Conservation (phyloP, 2,113 vertebrate species). For the Mohoua ochrocephala region DNA sequence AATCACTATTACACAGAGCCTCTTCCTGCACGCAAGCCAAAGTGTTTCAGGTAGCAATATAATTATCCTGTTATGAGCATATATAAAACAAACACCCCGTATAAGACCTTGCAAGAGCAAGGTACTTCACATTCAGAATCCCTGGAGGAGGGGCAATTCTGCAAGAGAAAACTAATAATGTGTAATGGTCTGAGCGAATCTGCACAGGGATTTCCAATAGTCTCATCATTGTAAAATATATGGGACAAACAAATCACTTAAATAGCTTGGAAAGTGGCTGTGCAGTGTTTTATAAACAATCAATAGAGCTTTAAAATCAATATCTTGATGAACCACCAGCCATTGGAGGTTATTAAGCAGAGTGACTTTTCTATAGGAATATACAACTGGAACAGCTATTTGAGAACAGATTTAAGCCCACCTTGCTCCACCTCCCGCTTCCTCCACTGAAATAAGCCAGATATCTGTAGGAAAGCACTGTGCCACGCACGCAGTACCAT, state of each 20-base stretch:
- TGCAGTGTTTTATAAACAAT: slow-evolving; percentile 65
- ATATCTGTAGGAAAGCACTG: neutral
- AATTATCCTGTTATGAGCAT: slow-evolving; percentile 43
- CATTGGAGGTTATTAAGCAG: slow-evolving; percentile 24
- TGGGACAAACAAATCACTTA: slow-evolving; percentile 58
- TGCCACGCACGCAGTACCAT: no score
- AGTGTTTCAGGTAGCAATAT: slow-evolving; percentile 48
- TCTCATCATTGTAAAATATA: slow-evolving; percentile 62
- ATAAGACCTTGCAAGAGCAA: slow-evolving; percentile 38
- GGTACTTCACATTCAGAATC: slow-evolving; percentile 11
- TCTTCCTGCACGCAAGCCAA: neutral
- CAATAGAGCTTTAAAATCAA: slow-evolving; percentile 75
- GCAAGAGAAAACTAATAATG: slow-evolving; percentile 51
- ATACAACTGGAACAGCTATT: neutral
- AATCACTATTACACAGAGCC: slow-evolving; percentile 23
- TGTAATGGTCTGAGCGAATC: slow-evolving; percentile 52
- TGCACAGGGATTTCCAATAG: slow-evolving; percentile 61
- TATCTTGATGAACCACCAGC: slow-evolving; percentile 55
- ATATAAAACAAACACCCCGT: slow-evolving; percentile 55
- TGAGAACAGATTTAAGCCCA: neutral
- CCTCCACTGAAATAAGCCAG: neutral
- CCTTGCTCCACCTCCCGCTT: neutral
- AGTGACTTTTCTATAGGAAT: neutral
- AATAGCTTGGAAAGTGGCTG: slow-evolving; percentile 48
- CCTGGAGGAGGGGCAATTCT: slow-evolving; percentile 35